These are phyloP conservation scores for Agrochola circellaris DNA, from an alignment of 2,888 invertebrate species.

Conservation along the genomic window DNA sequence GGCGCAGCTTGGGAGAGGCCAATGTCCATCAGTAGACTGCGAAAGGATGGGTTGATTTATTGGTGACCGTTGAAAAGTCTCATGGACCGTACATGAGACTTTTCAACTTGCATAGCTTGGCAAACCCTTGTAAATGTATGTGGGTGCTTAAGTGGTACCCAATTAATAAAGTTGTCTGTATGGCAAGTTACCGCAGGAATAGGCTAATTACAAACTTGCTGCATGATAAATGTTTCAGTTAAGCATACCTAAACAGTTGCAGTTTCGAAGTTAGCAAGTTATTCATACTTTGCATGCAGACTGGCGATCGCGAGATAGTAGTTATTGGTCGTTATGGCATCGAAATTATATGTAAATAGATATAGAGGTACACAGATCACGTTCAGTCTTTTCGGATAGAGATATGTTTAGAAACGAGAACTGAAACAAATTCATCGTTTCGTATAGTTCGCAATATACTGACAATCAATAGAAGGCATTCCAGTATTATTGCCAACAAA, in stretches of 20 bases:
- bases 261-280: constrained; percentile 13
- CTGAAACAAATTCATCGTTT: neutral
- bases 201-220: constrained; percentile 30
- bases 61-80: neutral
- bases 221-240: neutral
- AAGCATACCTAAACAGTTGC: constrained; percentile 5
- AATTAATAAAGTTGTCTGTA: neutral
- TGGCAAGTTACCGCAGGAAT: constrained; percentile 8
- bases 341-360: too few relatives aligned
- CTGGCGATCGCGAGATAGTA: too few relatives aligned
- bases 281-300: constrained; percentile 2
- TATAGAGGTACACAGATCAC: neutral
- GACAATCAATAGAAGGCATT: neutral
- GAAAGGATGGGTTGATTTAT: neutral
- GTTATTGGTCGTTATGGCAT: neutral
- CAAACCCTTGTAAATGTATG: neutral
- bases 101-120: neutral
- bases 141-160: too few relatives aligned
- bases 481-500: neutral
- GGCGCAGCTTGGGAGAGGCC: neutral
- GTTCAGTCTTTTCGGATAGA: neutral
- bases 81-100: neutral
- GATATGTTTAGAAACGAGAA: neutral
- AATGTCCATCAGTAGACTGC: too few relatives aligned
- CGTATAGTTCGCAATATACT: neutral